These are phyloP conservation scores for Hyperoodon ampullatus DNA, from an alignment of 2,113 vertebrate genomes.

Conservation along the genomic window DNA sequence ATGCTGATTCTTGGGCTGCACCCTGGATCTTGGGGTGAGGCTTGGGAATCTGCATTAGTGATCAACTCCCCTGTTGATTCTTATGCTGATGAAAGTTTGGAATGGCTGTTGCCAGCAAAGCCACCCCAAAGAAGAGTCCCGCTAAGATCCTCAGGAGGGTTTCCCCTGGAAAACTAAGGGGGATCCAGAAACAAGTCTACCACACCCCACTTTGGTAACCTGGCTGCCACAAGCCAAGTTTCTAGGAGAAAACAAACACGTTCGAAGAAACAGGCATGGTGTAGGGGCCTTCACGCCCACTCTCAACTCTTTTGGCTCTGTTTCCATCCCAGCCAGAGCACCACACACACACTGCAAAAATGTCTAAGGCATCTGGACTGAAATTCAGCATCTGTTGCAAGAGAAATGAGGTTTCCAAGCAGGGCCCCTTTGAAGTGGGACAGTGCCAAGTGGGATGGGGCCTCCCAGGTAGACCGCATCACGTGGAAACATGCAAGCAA, in stretches of 20 bases:
- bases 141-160: not conserved
- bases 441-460: conserved; percentile 60
- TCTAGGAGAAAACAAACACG: conserved; percentile 57
- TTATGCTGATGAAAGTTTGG: not conserved
- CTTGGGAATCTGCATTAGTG: not conserved
- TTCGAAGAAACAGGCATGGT: not conserved
- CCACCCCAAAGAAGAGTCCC: not conserved
- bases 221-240: conserved; percentile 19
- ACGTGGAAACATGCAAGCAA: not conserved
- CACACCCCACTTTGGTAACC: not conserved
- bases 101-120: not conserved
- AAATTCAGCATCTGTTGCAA: conserved; percentile 71
- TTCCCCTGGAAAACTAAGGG: not conserved
- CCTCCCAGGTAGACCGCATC: conserved; percentile 72
- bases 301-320: conserved; percentile 48
- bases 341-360: conserved; percentile 9
- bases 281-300: not conserved
- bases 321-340: not conserved
- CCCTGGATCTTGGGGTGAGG: too few relatives aligned
- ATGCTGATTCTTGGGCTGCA: not conserved
- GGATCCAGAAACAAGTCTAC: not conserved
- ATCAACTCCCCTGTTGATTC: not conserved
- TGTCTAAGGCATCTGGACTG: conserved; percentile 64
- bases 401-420: conserved; percentile 71
- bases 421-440: conserved; percentile 60